Base-by-base conservation (phyloP, 1,140 invertebrate genomes). In the Drosophila sp. region DNA sequence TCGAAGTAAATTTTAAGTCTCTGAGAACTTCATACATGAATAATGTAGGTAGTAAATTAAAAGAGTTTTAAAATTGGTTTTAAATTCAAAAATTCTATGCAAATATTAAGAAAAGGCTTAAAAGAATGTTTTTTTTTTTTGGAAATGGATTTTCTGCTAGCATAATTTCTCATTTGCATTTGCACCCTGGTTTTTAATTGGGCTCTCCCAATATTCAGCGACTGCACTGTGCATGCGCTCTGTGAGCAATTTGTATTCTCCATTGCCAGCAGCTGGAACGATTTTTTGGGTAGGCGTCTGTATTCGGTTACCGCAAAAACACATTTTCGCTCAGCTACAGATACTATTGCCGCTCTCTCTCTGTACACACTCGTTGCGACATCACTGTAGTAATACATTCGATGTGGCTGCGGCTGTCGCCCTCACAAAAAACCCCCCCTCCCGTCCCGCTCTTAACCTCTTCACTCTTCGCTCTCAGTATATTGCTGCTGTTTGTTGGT, bases 201-300 rank as follows among this genome's bases (percentile, higher is more conserved):
- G 25, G 29, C 47, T 17, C 32, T 67, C 40, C 64, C 73, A 84
- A 87, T 87, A 80, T 89, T 80, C 55, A 17, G 58, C 35, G 73
- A 57, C 84, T 32, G 23, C 50, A 87, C 50, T 87, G 84, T 87
- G 76, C 84, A 87, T 89, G 85, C 85, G 84, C 84, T 56, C 56
- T 73, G 55, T 63, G 58, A 57, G 60, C 61, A 32, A 54, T 41
- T 41, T 41, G 57, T 35, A 33, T 38, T 58, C 54, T 29, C 40
- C 11, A 64, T 44, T 64, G 40, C 30, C 4, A 10, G 61, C 30
- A 50, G 27, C 47, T 2, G 25, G 57, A 32, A 33, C 68, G 47
- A 50, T 80, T 77, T 60, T 11, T 1, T 23, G 17, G 73, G 60
- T 32, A 54, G 56, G 69, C 68, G 47, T 64, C 66, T 84, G 68